Evolutionary conservation across 1,140 invertebrate species (phyloP), one percentile per base, ranked within the genome.

Genomic region (Heliconius melpomene): DNA sequence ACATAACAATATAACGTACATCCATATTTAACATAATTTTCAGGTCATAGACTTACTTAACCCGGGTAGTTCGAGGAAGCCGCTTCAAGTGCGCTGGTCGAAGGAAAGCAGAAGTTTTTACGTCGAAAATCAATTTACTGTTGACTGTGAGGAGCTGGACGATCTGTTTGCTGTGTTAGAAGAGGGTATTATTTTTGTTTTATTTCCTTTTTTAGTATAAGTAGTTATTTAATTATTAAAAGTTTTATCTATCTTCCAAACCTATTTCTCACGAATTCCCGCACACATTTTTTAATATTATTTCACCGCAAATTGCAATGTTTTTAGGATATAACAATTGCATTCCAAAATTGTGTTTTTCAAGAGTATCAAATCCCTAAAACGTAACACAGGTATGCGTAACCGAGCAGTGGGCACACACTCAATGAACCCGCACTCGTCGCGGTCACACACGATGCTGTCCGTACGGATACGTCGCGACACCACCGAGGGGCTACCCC

Each of bases 381-480:
- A 54, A n/a, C 1, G 7, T 7, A 20, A 54, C 32, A 52, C 66
- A 98, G 97, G 97, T 20, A 97, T 98, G 96, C 96, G 96, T 79
- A 98, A 98, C 91, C 95, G 98, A 78, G 96, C 97, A 9, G 96
- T 98, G 3, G 98, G 98, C 70, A 94, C 96, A 29, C 99, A 99
- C 91, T 98, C 98, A 81, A 99, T 99, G 98, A 99, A 99, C 91
- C 97, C 98, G 74, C 96, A 98, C 91, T 99, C 98, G 1, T 99
- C 98, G 74, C 96, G 99, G 82, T 99, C 98, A 85, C 99, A 99
- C 94, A 98, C 98, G 1, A 97, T 99, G 76, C 96, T 99, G 52
- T 98, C 98, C 1, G 97, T 99, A 52, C 96, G 97, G 85, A 97
- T 97, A 84, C 97, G 97, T 7, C 97, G 97, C 1, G 98, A 98